Percentiles rank a stretch among this genome's conserved stretches.
phyloP scores from a whole-genome alignment of 2,797 vertebrate genomes.

The Leptodactylus fallax region DNA sequence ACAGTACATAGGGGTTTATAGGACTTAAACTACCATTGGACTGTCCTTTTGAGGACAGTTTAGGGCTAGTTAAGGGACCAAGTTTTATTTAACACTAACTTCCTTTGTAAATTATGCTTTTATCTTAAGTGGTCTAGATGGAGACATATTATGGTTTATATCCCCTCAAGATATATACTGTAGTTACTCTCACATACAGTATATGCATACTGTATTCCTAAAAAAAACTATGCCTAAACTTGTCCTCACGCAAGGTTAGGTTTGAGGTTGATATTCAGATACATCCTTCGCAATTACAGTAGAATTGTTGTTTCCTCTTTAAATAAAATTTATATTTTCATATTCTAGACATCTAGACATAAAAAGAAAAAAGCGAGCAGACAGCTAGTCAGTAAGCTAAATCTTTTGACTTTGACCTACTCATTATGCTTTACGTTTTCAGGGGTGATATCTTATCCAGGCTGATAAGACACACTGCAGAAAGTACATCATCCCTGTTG shows the following conservation, averaged over 20 bases:
- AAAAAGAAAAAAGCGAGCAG: background rate
- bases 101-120: no score
- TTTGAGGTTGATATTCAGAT: background rate
- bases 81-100: no score
- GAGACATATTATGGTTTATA: no score
- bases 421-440: slow-evolving; percentile 30
- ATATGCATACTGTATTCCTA: no score
- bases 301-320: background rate
- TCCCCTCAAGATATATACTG: no score
- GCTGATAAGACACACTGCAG: slow-evolving; percentile 18
- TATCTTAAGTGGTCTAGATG: no score
- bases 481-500: slow-evolving; percentile 48
- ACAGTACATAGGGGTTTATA: no score
- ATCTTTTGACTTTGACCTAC: slow-evolving; percentile 15
- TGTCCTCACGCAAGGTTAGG: background rate
- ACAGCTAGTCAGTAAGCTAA: background rate
- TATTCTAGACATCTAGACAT: background rate
- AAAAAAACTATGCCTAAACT: no score
- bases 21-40: no score
- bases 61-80: no score
- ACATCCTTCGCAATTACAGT: background rate
- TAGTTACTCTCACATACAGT: no score
- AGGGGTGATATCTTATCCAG: background rate
- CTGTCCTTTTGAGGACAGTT: no score
- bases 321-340: background rate